These are phyloP conservation scores for Brienomyrus longianalis DNA, from an alignment of 2,113 vertebrate genomes.

Conservation along the genomic window DNA sequence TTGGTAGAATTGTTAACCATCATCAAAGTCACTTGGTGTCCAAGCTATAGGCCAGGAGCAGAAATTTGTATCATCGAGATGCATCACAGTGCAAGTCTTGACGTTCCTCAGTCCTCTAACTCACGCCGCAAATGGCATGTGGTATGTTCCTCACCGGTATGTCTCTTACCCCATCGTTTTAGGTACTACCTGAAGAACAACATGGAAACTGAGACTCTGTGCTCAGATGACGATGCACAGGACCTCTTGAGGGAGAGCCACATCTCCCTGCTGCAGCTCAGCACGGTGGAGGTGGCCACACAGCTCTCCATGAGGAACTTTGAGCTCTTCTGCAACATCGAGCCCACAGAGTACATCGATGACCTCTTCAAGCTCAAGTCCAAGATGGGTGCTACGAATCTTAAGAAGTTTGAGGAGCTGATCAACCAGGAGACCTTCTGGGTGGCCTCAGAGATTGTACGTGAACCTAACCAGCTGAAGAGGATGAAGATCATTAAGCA, in stretches of 20 bases:
- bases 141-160: neutral
- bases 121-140: neutral
- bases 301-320: slow-evolving; percentile 98
- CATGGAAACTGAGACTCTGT: slow-evolving; percentile 97
- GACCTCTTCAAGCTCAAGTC: slow-evolving; percentile 89
- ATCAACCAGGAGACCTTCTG: slow-evolving; percentile 99
- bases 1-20: neutral
- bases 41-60: neutral
- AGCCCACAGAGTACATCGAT: slow-evolving; percentile 95
- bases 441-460: slow-evolving; percentile 90
- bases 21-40: neutral
- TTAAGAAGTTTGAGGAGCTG: slow-evolving; percentile 93
- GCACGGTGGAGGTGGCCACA: slow-evolving; percentile 90
- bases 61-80: neutral
- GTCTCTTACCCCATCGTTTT: neutral
- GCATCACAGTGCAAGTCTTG: neutral
- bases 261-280: slow-evolving; percentile 85
- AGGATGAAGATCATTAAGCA: slow-evolving; percentile 97
- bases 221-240: slow-evolving; percentile 94
- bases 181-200: slow-evolving; percentile 99
- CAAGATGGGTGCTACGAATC: slow-evolving; percentile 75
- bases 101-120: neutral
- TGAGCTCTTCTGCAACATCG: slow-evolving; percentile 91
- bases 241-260: slow-evolving; percentile 88
- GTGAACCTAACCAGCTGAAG: slow-evolving; percentile 91